Evolutionary conservation across 2,113 vertebrate species (phyloP), one percentile per base, ranked within the genome.

Genomic region (Tyrannus savana): DNA sequence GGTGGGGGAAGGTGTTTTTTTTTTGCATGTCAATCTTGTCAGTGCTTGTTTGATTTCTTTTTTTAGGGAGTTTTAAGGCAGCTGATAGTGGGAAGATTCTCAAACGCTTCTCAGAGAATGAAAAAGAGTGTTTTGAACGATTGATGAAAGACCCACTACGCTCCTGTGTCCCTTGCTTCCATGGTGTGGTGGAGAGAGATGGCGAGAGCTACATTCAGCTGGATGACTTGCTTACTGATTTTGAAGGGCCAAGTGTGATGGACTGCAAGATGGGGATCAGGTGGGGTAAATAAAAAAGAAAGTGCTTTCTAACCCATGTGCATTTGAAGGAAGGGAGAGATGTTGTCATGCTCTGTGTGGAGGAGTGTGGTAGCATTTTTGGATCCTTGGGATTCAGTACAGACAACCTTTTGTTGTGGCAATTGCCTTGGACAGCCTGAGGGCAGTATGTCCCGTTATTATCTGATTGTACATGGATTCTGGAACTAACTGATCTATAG

Each of bases 211-310:
- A 99, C 96, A 98, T 99, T 80, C 99, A 99, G 86, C 97, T 99
- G 97, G 98, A 98, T 71, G 99, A 99, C 97, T 97, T 99, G 95
- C 98, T 99, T 30, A 97, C 97, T 30, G 98, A 97, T 94, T 99
- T 99, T 93, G 98, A 99, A 50, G 98, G 98, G 31, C 99, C 99
- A 31, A 99, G 98, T 52, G 99, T 99, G 84, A 99, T 99, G 97
- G 99, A 99, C 98, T 99, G 99, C 98, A 99, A 99, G 96, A 99
- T 99, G 98, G 99, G 99, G 19, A 97, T 99, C 96, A 99, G 99
- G 99, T 99, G 93, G 75, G 93, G 55, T 71, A 41, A 62, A 63
- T 25, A 42, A 59, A 91, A 72, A 55, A 75, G 50, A 78, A 75
- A 55, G 35, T 75, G 23, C 42, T 92, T 89, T 84, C 46, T 84